These are phyloP conservation scores for Ceramica pisi DNA, from an alignment of 2,888 invertebrate genomes.

Conservation along the genomic window DNA sequence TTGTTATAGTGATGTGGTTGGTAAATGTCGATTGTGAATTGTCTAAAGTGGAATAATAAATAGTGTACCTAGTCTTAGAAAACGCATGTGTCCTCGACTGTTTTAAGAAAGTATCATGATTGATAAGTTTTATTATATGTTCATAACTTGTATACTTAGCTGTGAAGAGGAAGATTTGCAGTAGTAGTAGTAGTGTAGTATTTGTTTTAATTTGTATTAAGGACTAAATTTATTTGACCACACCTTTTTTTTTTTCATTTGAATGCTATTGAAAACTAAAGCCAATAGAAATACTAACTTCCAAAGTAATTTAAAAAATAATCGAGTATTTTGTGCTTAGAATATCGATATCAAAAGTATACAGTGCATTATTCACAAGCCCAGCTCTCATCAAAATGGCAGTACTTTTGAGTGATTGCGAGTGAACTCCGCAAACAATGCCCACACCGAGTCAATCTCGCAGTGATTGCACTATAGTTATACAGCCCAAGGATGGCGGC, in stretches of 20 bases:
- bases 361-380: conserved; percentile 18
- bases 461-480: conserved; percentile 73
- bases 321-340: not conserved
- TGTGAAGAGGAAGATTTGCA: no score
- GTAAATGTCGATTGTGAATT: conserved; percentile 15
- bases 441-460: conserved; percentile 84
- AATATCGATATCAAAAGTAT: conserved; percentile 56
- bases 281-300: no score
- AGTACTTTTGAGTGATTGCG: conserved; percentile 89
- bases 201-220: not conserved
- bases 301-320: not conserved
- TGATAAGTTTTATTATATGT: no score
- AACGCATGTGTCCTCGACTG: no score
- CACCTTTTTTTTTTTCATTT: no score
- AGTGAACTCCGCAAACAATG: conserved; percentile 87
- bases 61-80: not conserved
- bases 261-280: not conserved
- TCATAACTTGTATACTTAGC: not conserved
- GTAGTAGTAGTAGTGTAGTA: no score
- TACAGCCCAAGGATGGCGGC: conserved; percentile 54
- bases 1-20: conserved; percentile 49
- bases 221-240: not conserved
- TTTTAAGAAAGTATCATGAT: no score
- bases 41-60: not conserved
- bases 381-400: conserved; percentile 75